Conservation (phyloP, 2,797 vertebrate species). For the Diplodus sargus region DNA sequence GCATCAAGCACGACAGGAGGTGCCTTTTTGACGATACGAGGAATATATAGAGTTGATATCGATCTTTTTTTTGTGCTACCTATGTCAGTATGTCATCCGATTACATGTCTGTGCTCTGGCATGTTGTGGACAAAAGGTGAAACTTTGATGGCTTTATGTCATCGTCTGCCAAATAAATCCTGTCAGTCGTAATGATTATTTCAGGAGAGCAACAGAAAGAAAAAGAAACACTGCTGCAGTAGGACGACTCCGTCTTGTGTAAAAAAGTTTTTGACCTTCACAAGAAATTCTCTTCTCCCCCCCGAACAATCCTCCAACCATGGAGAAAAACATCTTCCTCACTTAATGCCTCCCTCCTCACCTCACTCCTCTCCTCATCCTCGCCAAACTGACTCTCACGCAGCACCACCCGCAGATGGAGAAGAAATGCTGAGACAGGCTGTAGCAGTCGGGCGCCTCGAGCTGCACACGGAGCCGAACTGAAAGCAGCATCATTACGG, state of each 20-base stretch:
- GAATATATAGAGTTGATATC: too few species aligned
- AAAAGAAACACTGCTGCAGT: not conserved
- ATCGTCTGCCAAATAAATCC: not conserved
- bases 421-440: conserved; percentile 68
- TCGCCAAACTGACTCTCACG: conserved; percentile 25
- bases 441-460: conserved; percentile 41
- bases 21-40: too few species aligned
- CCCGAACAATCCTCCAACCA: not conserved
- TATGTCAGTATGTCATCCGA: too few species aligned
- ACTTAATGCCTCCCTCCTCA: conserved; percentile 33
- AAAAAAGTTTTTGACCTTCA: not conserved
- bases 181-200: not conserved
- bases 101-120: too few species aligned
- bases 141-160: too few species aligned
- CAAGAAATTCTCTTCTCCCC: conserved; percentile 1
- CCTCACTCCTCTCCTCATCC: conserved; percentile 37
- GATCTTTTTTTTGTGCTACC: too few species aligned
- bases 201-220: not conserved
- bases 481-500: conserved; percentile 68
- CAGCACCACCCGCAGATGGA: conserved; percentile 54
- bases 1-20: too few species aligned
- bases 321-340: conserved; percentile 5
- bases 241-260: not conserved
- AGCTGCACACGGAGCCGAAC: conserved; percentile 50
- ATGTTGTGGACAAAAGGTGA: too few species aligned